Conservation (phyloP, 1,140 invertebrate species). For the Drosophila serrata region DNA sequence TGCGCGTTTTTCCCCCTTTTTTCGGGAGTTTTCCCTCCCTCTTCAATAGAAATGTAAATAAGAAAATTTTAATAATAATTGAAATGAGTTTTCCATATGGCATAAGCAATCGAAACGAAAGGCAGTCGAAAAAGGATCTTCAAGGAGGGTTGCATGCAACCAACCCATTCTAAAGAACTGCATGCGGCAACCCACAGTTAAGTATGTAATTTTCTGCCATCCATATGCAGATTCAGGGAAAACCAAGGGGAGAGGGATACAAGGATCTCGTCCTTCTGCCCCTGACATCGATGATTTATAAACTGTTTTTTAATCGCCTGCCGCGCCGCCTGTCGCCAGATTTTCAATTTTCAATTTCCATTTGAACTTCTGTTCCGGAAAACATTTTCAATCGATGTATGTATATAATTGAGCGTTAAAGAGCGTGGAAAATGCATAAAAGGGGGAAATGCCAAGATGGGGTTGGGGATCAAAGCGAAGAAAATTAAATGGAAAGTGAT, state of each 20-base stretch:
- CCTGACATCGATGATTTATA: conserved; percentile 71
- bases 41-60: conserved; percentile 83
- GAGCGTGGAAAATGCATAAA: conserved; percentile 40
- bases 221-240: conserved; percentile 49
- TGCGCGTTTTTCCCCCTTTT: conserved; percentile 46
- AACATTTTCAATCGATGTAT: conserved; percentile 65
- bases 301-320: conserved; percentile 70
- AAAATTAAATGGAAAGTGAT: conserved; percentile 19
- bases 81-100: conserved; percentile 64
- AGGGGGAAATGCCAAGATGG: conserved; percentile 25
- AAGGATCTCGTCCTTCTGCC: conserved; percentile 6
- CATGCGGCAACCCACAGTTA: conserved; percentile 71
- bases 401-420: conserved; percentile 58
- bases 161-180: conserved; percentile 45
- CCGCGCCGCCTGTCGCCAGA: conserved; percentile 21
- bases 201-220: conserved; percentile 62
- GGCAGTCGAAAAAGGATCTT: conserved; percentile 13
- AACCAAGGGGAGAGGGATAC: conserved; percentile 7
- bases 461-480: background rate
- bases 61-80: conserved; percentile 80
- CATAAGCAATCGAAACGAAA: conserved; percentile 23
- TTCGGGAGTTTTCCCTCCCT: background rate
- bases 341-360: conserved; percentile 38
- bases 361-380: conserved; percentile 31
- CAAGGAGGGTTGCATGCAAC: conserved; percentile 20